Evolutionary conservation across 1,140 invertebrate species (phyloP).

Genomic region (Hestina assimilis): DNA sequence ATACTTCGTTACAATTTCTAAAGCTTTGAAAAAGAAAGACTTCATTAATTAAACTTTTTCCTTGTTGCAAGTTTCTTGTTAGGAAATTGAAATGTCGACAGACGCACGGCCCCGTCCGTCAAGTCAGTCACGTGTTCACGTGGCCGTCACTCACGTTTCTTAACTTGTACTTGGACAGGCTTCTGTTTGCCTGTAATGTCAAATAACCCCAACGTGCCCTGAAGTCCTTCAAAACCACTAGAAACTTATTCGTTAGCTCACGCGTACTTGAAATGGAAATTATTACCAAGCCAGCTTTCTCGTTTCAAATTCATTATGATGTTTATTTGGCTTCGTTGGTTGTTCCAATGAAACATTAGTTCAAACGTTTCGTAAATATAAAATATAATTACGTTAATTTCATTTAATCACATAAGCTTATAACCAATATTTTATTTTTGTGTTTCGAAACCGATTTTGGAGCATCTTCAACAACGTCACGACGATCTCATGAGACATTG

Average conservation of each 20-base stretch:
- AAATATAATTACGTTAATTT: conserved; percentile 1
- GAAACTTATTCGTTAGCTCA: conserved; percentile 57
- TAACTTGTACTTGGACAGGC: conserved; percentile 33
- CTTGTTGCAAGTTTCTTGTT: not conserved
- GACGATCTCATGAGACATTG: no score
- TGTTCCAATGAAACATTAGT: conserved; percentile 20
- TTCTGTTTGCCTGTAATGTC: conserved; percentile 60
- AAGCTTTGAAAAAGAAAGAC: no score
- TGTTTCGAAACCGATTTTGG: no score
- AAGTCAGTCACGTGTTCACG: conserved; percentile 53
- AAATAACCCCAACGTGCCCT: conserved; percentile 54
- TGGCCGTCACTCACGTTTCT: conserved; percentile 55
- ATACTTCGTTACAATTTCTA: no score
- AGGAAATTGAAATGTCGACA: not conserved
- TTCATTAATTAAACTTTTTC: no score
- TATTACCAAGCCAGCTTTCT: conserved; percentile 38
- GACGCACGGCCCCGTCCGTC: conserved; percentile 4
- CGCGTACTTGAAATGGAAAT: conserved; percentile 50
- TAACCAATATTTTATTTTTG: no score
- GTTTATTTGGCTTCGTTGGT: conserved; percentile 17
- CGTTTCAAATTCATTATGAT: conserved; percentile 24
- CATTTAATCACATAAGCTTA: not conserved
- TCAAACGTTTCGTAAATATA: not conserved
- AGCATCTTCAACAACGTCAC: no score
- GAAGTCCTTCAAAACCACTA: conserved; percentile 57